phyloP scores from a whole-genome alignment of 2,113 vertebrate genomes.

The Entosphenus tridentatus region DNA sequence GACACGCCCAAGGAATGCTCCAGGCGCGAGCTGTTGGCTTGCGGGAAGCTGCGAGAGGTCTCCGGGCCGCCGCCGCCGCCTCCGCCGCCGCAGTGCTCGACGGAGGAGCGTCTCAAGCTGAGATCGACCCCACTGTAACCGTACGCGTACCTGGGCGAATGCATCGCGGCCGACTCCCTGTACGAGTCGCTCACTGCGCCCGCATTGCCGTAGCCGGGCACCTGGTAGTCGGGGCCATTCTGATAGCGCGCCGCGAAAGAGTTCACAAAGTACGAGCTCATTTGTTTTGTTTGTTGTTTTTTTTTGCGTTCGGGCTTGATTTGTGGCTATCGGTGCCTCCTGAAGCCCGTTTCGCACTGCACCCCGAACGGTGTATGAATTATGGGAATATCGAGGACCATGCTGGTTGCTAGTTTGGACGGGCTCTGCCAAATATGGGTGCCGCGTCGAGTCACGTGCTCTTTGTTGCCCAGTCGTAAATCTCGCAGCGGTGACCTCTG shows the following conservation, averaged over 20 bases:
- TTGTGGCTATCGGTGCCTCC: constrained; percentile 97
- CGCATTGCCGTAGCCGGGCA: constrained; percentile 99
- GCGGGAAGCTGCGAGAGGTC: constrained; percentile 53
- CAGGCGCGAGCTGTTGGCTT: constrained; percentile 4
- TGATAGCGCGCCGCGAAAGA: constrained; percentile 99
- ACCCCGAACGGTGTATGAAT: constrained; percentile 99
- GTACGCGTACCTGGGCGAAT: constrained; percentile 92
- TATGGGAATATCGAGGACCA: constrained; percentile 99
- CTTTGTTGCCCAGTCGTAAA: constrained; percentile 99
- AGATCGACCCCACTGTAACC: constrained; percentile 99
- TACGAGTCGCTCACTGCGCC: constrained; percentile 84
- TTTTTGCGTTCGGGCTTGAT: constrained; percentile 57
- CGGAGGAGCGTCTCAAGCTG: constrained; percentile 58
- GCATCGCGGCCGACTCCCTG: constrained; percentile 82
- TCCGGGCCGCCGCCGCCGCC: constrained; percentile 33
- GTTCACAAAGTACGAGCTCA: constrained; percentile 99
- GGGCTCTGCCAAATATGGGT: constrained; percentile 99
- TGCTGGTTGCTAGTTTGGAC: constrained; percentile 99
- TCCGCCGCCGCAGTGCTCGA: constrained; percentile 51
- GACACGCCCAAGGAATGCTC: constrained; percentile 1
- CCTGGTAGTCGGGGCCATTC: constrained; percentile 99
- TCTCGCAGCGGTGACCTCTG: constrained; percentile 98
- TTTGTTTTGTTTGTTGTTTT: constrained; percentile 56
- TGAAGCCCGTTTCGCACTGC: constrained; percentile 93
- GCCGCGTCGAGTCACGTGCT: constrained; percentile 94